These are phyloP conservation scores for Poecile atricapillus DNA, from an alignment of 2,113 vertebrate species.

Conservation along the genomic window DNA sequence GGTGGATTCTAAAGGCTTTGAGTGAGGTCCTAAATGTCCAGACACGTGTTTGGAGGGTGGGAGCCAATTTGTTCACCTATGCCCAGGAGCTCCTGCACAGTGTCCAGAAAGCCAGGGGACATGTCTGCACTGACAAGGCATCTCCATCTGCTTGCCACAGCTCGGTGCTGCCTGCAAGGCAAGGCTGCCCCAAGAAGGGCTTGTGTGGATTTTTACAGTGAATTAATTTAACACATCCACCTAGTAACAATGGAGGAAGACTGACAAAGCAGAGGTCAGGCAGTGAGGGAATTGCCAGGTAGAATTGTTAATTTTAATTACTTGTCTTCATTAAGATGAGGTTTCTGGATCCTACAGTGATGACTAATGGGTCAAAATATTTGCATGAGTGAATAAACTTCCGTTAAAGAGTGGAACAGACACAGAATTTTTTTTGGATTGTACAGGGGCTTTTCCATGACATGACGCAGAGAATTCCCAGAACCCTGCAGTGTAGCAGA, in stretches of 20 bases:
- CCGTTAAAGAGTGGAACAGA: background rate
- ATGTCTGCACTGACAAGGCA: background rate
- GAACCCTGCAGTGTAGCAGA: background rate
- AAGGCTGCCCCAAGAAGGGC: background rate
- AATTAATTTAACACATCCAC: background rate
- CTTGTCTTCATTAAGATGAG: conserved; percentile 30
- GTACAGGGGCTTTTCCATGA: background rate
- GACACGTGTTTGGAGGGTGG: background rate
- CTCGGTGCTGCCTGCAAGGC: background rate
- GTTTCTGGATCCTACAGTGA: background rate
- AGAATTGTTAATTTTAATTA: conserved; percentile 31
- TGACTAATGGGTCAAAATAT: background rate
- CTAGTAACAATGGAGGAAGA: background rate
- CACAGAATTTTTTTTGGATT: background rate
- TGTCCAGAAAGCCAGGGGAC: background rate
- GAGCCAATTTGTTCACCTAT: background rate
- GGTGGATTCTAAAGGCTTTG: background rate
- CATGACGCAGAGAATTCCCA: background rate
- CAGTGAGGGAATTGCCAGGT: background rate
- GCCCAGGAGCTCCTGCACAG: background rate
- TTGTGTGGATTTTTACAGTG: background rate
- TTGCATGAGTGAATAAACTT: background rate
- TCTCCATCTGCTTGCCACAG: background rate
- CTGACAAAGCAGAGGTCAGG: background rate
- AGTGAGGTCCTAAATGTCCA: background rate